Evolutionary conservation across 2,797 vertebrate genomes (phyloP), one percentile per base, ranked within the genome.

Genomic region (Delichon dasypus): DNA sequence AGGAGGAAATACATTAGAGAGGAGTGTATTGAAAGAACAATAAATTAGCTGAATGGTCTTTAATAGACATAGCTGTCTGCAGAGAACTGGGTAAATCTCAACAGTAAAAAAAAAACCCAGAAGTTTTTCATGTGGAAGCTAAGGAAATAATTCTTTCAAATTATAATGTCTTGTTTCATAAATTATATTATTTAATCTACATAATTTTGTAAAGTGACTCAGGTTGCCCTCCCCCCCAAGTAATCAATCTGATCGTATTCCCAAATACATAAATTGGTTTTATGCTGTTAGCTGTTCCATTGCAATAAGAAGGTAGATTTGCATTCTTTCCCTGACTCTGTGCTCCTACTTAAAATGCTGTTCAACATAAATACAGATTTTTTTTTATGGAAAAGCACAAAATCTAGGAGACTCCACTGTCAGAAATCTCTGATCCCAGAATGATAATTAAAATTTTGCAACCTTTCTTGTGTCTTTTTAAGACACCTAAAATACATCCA

Each of bases 1-100:
- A 74, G 75, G 78, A 90, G 61, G 94, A 96, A 95, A 97, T 94
- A 77, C 82, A 90, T 95, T 90, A 95, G 61, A 74, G 88, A 89
- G 72, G 55, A 87, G 44, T 74, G 70, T 85, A 94, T 94, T 80
- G 85, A 95, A 95, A 82, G 51, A 95, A 36, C 88, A 90, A 89
- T 94, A 97, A 92, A 96, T 97, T 94, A 96, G 23, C 23, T 61
- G 75, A 92, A 84, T 84, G 29, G 16, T 76, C 70, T 93, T 85
- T 93, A 94, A 89, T 95, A 90, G 86, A 77, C 9, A 51, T 26
- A 89, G 53, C 44, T 84, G 18, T 86, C 66, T 94, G 93, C 67
- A 84, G 30, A 86, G 53, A 48, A 53, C 16, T 45, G 29, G 15
- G 25, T 92, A 89, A 95, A 90, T 87, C 54, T 79, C 68, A 76